phyloP scores from a whole-genome alignment of 2,113 vertebrate genomes.

The Scomber japonicus region DNA sequence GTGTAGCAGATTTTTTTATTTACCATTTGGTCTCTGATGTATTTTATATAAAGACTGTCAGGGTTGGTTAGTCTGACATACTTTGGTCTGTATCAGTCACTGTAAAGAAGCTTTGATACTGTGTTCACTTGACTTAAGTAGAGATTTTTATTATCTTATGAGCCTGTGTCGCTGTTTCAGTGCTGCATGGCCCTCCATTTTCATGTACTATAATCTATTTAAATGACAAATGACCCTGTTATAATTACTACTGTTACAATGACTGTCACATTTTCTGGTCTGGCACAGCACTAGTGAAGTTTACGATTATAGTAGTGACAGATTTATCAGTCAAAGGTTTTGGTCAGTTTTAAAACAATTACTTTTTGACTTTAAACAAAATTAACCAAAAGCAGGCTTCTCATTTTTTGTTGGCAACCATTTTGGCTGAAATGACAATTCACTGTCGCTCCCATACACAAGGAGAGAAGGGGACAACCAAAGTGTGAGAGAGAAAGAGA shows the following conservation, averaged over 20 bases:
- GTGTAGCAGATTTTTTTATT: constrained; percentile 26
- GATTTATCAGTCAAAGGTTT: background rate
- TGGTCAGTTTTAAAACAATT: background rate
- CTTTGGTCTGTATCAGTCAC: constrained; percentile 14
- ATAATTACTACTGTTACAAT: background rate
- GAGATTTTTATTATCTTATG: constrained; percentile 6
- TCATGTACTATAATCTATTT: background rate
- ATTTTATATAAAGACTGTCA: constrained; percentile 23
- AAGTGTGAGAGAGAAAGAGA: constrained; percentile 28
- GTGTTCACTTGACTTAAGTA: background rate
- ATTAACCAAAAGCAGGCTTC: too few relatives aligned
- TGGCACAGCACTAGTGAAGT: background rate
- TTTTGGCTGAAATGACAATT: too few relatives aligned
- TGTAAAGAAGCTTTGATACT: constrained; percentile 35
- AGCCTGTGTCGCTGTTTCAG: background rate
- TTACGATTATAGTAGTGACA: background rate
- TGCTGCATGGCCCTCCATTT: background rate
- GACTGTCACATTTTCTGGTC: background rate
- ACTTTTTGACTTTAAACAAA: too few relatives aligned
- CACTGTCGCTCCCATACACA: constrained; percentile 52
- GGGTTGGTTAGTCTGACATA: constrained; percentile 32
- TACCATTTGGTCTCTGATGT: constrained; percentile 32
- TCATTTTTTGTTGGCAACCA: too few relatives aligned
- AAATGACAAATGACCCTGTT: background rate
- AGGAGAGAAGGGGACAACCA: constrained; percentile 22